Evolutionary conservation across 2,888 invertebrate species (phyloP), one percentile per base, ranked within the genome.

Genomic region (Pyrocoelia pectoralis): DNA sequence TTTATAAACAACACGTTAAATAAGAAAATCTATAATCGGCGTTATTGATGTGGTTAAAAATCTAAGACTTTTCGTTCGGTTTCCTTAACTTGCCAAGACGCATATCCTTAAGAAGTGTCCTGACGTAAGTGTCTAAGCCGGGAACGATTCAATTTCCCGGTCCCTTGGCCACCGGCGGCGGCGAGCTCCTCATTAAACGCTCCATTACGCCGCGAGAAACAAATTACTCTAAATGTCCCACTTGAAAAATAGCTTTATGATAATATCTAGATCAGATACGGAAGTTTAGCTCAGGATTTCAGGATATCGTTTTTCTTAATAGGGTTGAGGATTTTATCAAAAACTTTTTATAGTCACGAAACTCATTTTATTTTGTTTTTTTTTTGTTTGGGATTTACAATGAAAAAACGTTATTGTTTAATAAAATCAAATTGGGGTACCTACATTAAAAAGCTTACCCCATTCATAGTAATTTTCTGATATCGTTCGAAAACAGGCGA

Each of bases 121-220:
- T 68, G 71, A 70, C 68, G 70, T 68, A 62, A 67, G 69, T 73
- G 74, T 74, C 74, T 76, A 74, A 76, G 75, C 76, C 72, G 72
- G 76, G 75, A 78, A 76, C 80, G 79, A 80, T 81, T 81, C 81
- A 81, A 81, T 81, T 81, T 81, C 79, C 80, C 80, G 81, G 78
- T 80, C 79, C 77, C 81, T 76, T 81, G 81, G 79, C 79, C 80
- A 80, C 79, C 78, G 74, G 70, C 76, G 78, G 76, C 78, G 79
- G 80, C 79, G 78, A 77, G 74, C 78, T 78, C 74, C 80, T 81
- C 80, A 81, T 82, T 82, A 81, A 79, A 81, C 79, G 82, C 76
- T 79, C 81, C 81, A 82, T 82, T 82, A 81, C 81, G 77, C 77
- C 76, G 74, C 77, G 77, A 79, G 80, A 80, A 80, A 81, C 81